Base-by-base conservation (phyloP, 2,113 vertebrate genomes). In the Cercocebus atys region DNA sequence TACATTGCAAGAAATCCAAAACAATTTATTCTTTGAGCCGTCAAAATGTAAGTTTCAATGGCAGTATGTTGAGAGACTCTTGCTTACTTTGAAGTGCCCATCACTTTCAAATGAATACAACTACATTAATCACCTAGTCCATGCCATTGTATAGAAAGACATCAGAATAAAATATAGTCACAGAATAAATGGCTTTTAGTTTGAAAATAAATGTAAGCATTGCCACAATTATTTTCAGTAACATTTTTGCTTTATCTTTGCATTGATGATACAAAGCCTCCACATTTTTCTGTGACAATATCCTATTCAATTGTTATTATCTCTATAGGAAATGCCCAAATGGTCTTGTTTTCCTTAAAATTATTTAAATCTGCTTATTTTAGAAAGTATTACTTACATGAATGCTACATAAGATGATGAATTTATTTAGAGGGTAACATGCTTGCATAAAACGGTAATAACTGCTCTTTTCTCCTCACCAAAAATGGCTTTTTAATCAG, bases 41-140 rank as follows among this genome's bases (percentile, higher is more conserved):
- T 95, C 96, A 97, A 98, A 98, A 98, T 98, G 87, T 93, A 90
- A 87, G n/a, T 93, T 96, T 91, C 88, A 50, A 76, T 81, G 85
- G 78, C 93, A 70, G 47, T 85, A n/a, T 90, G 30, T 93, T 95
- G 30, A 50, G 13, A 96, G 96, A 87, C 6, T 89, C 50, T 93
- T 40, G 81, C 0, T 97, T 22, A 50, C 2, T 73, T 40, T 45
- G 70, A 95, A 85, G n/a, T 5, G 81, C 90, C 93, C 82, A 93
- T 97, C 88, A 20, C 11, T 95, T 82, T 52, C 38, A 75, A 78
- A 64, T 70, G 17, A 78, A 83, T 84, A 73, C 14, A 43, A 75
- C 32, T 94, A 4, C 68, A 78, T 97, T 86, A 79, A 88, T 97
- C 95, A 93, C 96, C 93, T 70, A 95, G 1, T 93, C 35, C 57